phyloP scores from a whole-genome alignment of 2,113 vertebrate species.

The Polypterus senegalus region DNA sequence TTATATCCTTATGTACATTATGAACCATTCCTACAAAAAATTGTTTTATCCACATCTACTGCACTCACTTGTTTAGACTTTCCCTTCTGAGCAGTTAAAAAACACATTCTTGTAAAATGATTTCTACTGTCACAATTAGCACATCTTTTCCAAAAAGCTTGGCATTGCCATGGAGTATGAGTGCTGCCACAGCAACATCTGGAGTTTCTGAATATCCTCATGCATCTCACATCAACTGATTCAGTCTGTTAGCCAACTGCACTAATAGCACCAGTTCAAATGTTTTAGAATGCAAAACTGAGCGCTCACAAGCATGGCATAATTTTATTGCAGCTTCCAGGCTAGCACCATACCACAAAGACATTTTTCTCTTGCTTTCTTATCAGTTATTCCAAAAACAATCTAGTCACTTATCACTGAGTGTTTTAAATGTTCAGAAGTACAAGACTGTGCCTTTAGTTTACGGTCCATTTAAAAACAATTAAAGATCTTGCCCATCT shows the following conservation, averaged over 20 bases:
- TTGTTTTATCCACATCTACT: not conserved
- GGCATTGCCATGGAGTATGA: not conserved
- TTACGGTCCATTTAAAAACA: not conserved
- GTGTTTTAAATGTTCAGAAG: not conserved
- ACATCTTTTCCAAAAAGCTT: not conserved
- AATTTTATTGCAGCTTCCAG: not conserved
- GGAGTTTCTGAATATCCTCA: not conserved
- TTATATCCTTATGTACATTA: not conserved
- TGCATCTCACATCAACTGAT: not conserved
- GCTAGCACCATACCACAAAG: not conserved
- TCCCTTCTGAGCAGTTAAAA: too few relatives aligned
- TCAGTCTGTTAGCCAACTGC: not conserved
- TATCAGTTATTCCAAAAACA: not conserved
- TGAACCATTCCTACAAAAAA: not conserved
- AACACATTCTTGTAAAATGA: too few relatives aligned
- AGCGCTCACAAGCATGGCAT: not conserved
- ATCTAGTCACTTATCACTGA: not conserved
- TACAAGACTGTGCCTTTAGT: not conserved
- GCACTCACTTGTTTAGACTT: not conserved
- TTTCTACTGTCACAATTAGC: too few relatives aligned
- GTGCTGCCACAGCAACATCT: not conserved
- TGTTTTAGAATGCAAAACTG: not conserved
- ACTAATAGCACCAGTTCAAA: not conserved
- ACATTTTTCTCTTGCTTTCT: not conserved
- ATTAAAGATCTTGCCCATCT: not conserved